phyloP scores from a whole-genome alignment of 2,888 invertebrate genomes.

The Brachyopa scutellaris region DNA sequence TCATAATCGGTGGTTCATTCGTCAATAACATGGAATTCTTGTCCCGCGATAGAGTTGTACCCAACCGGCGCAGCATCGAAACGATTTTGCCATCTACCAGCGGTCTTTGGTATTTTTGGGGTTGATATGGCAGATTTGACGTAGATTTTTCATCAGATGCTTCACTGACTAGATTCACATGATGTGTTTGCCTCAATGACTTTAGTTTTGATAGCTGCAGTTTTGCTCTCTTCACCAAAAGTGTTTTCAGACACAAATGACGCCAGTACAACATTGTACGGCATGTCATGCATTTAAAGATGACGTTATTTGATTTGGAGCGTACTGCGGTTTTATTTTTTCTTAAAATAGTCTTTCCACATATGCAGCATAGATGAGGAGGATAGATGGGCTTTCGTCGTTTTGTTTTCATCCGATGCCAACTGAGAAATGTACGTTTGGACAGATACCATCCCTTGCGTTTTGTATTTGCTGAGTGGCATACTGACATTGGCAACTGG shows the following conservation, averaged over 20 bases:
- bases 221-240: too few species aligned
- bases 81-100: constrained; percentile 80
- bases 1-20: constrained; percentile 77
- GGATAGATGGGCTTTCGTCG: constrained; percentile 74
- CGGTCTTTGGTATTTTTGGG: constrained; percentile 73
- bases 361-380: constrained; percentile 75
- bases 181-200: neutral
- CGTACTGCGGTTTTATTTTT: constrained; percentile 45
- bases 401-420: constrained; percentile 57
- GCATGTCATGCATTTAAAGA: constrained; percentile 76
- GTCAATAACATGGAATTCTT: constrained; percentile 1
- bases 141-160: neutral
- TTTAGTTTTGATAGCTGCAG: constrained; percentile 36
- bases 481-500: constrained; percentile 43
- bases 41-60: constrained; percentile 79
- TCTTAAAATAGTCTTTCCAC: constrained; percentile 74
- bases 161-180: constrained; percentile 45
- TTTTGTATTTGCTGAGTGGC: constrained; percentile 31
- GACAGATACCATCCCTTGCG: constrained; percentile 68
- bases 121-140: constrained; percentile 40
- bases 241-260: constrained; percentile 73
- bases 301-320: constrained; percentile 46
- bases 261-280: constrained; percentile 75
- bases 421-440: constrained; percentile 53
- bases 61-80: constrained; percentile 79